Evolutionary conservation across 30 jellyfish, hydroid and myxozoan genomes (phyloP).

Genomic region (Nemopilema nomurai): DNA sequence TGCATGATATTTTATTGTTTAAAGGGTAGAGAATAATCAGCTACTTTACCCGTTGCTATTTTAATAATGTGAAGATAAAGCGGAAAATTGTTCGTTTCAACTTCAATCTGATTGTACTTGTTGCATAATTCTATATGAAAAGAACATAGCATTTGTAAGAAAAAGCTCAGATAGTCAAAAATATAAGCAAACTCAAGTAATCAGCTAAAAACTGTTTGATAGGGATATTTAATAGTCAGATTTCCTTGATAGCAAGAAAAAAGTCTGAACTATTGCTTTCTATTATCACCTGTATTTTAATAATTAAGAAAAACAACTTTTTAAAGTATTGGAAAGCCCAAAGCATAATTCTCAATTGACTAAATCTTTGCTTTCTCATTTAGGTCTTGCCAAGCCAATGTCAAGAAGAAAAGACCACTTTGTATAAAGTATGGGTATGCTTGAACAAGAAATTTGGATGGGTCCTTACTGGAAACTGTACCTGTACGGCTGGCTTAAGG

Average conservation of each 20-base stretch:
- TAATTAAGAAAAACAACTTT: not conserved
- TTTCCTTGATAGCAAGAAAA: not conserved
- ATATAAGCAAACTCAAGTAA: not conserved
- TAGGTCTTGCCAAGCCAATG: conserved; percentile 42
- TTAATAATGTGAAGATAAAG: not conserved
- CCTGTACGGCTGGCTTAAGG: conserved; percentile 15
- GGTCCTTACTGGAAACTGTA: conserved; percentile 19
- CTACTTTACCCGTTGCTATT: not conserved
- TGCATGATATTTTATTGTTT: no score
- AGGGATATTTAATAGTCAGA: not conserved
- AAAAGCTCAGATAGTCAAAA: not conserved
- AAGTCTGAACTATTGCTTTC: not conserved
- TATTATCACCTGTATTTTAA: not conserved
- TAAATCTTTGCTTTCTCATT: not conserved
- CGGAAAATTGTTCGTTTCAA: not conserved
- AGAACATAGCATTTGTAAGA: not conserved
- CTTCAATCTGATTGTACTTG: not conserved
- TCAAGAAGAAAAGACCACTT: conserved; percentile 5
- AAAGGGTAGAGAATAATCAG: not conserved
- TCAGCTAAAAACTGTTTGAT: not conserved
- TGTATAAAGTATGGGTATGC: conserved; percentile 9
- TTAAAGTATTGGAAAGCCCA: not conserved
- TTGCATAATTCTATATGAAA: not conserved
- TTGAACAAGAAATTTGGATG: not conserved
- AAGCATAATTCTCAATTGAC: conserved; percentile 6